phyloP scores from a whole-genome alignment of 2,888 invertebrate genomes.

The Oscheius sp. region DNA sequence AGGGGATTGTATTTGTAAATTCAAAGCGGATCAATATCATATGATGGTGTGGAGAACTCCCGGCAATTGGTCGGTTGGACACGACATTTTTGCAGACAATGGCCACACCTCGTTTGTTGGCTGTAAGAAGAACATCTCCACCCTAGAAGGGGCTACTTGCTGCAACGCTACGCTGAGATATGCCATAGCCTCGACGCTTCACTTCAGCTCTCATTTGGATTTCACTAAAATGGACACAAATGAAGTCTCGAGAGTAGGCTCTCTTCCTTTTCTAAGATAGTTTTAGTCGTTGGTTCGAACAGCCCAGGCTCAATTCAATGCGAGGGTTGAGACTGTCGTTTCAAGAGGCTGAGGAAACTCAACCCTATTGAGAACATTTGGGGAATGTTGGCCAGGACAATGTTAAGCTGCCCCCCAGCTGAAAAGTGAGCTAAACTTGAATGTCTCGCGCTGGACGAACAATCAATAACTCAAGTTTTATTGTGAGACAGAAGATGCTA shows the following conservation, averaged over 20 bases:
- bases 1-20: background rate
- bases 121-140: background rate
- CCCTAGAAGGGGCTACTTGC: background rate
- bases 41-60: background rate
- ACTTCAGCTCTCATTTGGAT: background rate
- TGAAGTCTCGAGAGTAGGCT: background rate
- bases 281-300: constrained; percentile 14
- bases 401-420: too few relatives aligned
- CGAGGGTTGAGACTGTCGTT: constrained; percentile 21
- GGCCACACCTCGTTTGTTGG: background rate
- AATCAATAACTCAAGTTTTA: too few relatives aligned
- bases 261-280: too few relatives aligned
- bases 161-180: background rate
- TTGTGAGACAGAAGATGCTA: too few relatives aligned
- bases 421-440: too few relatives aligned
- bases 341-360: background rate
- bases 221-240: background rate
- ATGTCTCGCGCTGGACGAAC: too few relatives aligned
- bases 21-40: background rate
- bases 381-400: too few relatives aligned
- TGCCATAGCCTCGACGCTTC: background rate
- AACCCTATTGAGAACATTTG: background rate
- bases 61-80: background rate
- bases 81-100: background rate
- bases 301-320: background rate